Conservation (phyloP, 2,113 vertebrate species). For the Ageneiosus marmoratus region DNA sequence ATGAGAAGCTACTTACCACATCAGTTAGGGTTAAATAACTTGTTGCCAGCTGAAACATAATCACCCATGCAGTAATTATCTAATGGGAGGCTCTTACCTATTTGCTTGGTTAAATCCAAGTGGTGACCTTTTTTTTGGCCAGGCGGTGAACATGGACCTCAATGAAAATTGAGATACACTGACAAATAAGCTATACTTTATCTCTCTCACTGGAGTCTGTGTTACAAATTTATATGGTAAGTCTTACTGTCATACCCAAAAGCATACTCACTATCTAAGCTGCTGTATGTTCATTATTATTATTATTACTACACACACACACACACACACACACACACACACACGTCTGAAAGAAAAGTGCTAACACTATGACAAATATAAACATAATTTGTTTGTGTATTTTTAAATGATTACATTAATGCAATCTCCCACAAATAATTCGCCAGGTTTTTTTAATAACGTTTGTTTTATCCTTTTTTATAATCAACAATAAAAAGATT, state of each 20-base stretch:
- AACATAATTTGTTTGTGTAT: neutral
- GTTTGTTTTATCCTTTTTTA: slow-evolving; percentile 38
- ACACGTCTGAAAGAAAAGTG: neutral
- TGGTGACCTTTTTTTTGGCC: no score
- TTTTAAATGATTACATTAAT: neutral
- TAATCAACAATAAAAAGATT: slow-evolving; percentile 75
- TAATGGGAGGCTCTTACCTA: no score
- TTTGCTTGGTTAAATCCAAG: no score
- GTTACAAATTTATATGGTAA: neutral
- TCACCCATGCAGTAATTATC: no score
- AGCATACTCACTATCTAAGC: neutral
- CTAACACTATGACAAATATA: neutral
- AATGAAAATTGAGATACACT: neutral
- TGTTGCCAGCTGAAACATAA: no score
- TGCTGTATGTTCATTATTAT: neutral
- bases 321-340: neutral
- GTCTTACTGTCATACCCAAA: neutral
- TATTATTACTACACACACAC: neutral
- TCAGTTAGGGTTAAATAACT: no score
- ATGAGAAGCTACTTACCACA: no score
- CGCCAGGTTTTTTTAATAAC: slow-evolving; percentile 25
- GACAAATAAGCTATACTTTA: neutral
- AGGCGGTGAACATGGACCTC: no score
- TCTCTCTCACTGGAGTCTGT: neutral
- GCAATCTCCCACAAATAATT: neutral